phyloP scores from a whole-genome alignment of 2,888 invertebrate species.

The Aporophyla nigra region DNA sequence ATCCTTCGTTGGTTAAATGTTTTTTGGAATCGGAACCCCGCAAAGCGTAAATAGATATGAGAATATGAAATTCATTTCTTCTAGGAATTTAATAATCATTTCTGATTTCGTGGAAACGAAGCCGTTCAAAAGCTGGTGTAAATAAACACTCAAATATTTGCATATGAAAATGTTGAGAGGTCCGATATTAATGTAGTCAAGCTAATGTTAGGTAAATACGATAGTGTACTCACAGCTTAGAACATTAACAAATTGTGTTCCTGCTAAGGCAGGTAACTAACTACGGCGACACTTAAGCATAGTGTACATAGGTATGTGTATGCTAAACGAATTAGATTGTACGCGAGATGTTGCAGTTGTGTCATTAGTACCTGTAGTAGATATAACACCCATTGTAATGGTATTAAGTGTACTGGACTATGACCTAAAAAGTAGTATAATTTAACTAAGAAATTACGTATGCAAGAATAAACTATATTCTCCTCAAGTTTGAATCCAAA shows the following conservation, averaged over 20 bases:
- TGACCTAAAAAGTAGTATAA: neutral
- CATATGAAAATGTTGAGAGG: neutral
- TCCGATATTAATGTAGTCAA: conserved; percentile 28
- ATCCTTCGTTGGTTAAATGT: conserved; percentile 4
- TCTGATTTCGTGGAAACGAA: neutral
- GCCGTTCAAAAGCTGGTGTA: neutral
- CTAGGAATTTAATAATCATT: neutral
- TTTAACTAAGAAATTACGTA: neutral
- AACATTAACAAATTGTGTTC: conserved; percentile 43
- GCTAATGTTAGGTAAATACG: conserved; percentile 41
- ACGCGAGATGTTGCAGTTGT: conserved; percentile 3
- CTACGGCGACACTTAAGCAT: conserved; percentile 40
- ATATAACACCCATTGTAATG: neutral
- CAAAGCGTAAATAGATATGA: conserved; percentile 4
- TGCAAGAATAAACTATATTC: conserved; percentile 9
- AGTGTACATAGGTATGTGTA: conserved; percentile 14
- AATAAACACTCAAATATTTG: conserved; percentile 4
- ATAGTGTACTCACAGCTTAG: conserved; percentile 33
- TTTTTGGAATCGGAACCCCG: neutral
- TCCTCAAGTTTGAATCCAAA: conserved; percentile 12
- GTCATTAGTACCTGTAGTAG: conserved; percentile 21
- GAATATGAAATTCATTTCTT: neutral
- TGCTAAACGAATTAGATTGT: conserved; percentile 41
- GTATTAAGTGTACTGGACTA: neutral
- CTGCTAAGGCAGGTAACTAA: conserved; percentile 33